Evolutionary conservation across 2,797 vertebrate species (phyloP), one percentile per base, ranked within the genome.

Genomic region (Jordanella pulchra): DNA sequence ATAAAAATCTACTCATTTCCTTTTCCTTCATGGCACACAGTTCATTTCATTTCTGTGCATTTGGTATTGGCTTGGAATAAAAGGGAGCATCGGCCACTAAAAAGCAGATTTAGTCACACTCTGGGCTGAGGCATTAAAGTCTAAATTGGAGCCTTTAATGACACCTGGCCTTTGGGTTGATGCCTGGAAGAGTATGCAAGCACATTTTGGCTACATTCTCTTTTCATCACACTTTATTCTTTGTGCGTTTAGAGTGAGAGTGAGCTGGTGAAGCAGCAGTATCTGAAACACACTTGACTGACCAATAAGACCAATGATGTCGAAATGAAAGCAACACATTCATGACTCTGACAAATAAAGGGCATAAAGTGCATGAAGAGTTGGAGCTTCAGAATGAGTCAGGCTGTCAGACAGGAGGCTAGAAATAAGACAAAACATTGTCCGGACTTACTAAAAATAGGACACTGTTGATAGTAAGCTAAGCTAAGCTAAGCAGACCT

Each of bases 371-470:
- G 77, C 50, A 48, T 48, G 14, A 56, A 42, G 35, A 70, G 54
- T 21, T 51, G 28, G 27, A 10, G 32, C 21, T 30, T 7, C 17
- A 73, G 68, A 70, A 35, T 32, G 64, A 76, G 64, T 50, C 47
- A 69, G 48, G 72, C 23, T 85, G 51, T 18, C 77, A 72, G 86
- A 84, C 73, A 71, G 64, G 71, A 68, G 81, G 67, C 45, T 3
- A 25, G 32, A 5, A 13, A 35, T 56, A 82, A 86, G 84, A 86
- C 82, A 85, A 80, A 86, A 88, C 84, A 86, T 65, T 74, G 79
- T 77, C 75, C 39, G 67, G 66, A 75, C 45, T 3, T 14, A 68
- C 77, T 82, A 86, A 86, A 84, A 88, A 90, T 87, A 90, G 77
- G 15, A 27, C 21, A 54, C 58, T 75, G 79, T 85, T 84, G 82